Base-by-base conservation (phyloP, 2,797 vertebrate species). In the Mastacembelus armatus region DNA sequence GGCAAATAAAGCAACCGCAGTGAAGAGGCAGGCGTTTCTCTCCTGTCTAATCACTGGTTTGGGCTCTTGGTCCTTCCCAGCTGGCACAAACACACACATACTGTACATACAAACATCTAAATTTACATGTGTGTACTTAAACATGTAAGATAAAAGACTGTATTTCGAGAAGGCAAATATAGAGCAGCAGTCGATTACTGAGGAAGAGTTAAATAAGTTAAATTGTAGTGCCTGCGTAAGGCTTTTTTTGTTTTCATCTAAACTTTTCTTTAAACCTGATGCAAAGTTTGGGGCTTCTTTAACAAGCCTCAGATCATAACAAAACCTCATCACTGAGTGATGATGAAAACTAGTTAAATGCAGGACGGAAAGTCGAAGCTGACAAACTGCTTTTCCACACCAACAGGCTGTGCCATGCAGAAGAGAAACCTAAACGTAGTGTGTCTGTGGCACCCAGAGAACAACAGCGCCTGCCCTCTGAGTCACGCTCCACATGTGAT, bases 41-140 rank as follows among this genome's bases (percentile, higher is more conserved):
- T 8, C 55, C 45, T 66, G 29, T 64, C 27, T 85, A 92, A 93
- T 64, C 19, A 60, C 74, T 61, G 86, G 85, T 81, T 88, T 81
- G 88, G 74, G 39, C 51, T 36, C 66, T 52, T 80, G 78, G 63
- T 78, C 26, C 66, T 78, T 72, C 76, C 67, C 50, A 55, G 19
- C 38, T 10, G 42, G 36, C 60, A 35, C 27, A 45, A 24, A 22
- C 42, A 45, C 47, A 49, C 9, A 73, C 27, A 10, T 18, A n/a
- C 38, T n/a, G n/a, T n/a, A 66, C 8, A 66, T 21, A 62, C 14
- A 74, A 19, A 65, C 22, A 30, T 32, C 9, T 51, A 35, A 30
- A 50, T 64, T 64, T 49, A 43, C 24, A 36, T 4, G 38, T n/a
- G 47, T 14, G 29, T 36, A 54, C 11, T 10, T 42, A 30, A 18